phyloP scores from a whole-genome alignment of 2,797 vertebrate species.

The Prionace glauca region DNA sequence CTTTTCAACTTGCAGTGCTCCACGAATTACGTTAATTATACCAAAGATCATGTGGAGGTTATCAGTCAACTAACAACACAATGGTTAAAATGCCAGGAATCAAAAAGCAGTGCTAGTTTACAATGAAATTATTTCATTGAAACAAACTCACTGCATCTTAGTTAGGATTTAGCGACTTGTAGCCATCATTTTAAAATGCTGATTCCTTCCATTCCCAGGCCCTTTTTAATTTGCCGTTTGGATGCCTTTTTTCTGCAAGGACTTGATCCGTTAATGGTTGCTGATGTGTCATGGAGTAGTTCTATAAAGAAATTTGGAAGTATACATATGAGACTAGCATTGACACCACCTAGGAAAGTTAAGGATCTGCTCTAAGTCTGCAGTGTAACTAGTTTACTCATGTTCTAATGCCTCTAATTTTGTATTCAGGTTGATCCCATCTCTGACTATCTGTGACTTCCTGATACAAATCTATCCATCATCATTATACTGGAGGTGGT shows the following conservation, averaged over 20 bases:
- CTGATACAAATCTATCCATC: background rate
- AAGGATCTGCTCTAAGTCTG: background rate
- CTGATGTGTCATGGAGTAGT: background rate
- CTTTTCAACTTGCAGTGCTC: background rate
- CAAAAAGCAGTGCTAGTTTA: background rate
- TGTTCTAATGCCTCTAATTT: background rate
- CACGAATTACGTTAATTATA: background rate
- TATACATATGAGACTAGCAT: background rate
- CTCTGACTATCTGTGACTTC: background rate
- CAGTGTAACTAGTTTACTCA: background rate
- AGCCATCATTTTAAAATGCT: background rate
- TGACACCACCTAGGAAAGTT: background rate
- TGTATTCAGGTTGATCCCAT: background rate
- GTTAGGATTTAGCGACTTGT: background rate
- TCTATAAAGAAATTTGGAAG: background rate
- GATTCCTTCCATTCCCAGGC: background rate
- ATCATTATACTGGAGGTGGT: background rate
- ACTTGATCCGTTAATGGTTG: background rate
- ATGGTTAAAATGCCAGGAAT: background rate
- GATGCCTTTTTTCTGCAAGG: background rate
- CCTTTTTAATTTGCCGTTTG: background rate
- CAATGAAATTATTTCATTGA: background rate
- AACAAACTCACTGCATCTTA: background rate
- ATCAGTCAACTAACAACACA: background rate
- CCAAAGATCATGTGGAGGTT: background rate